phyloP scores from a whole-genome alignment of 2,113 vertebrate species.

The Cryptomyrus ogoouensis region DNA sequence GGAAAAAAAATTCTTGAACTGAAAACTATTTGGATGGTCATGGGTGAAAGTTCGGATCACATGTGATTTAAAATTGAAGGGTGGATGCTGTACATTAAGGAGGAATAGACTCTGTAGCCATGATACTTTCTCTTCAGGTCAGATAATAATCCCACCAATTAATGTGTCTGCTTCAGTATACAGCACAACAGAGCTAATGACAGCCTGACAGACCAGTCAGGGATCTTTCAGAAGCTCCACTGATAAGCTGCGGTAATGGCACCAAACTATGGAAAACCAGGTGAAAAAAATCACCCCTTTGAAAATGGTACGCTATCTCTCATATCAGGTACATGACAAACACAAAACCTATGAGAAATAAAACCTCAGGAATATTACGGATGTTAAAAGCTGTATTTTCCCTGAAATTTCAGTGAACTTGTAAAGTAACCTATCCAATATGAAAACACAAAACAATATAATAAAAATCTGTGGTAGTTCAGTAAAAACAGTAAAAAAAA shows the following conservation, averaged over 20 bases:
- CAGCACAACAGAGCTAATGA: background rate
- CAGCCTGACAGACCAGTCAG: background rate
- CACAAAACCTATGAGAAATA: background rate
- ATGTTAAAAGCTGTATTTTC: background rate
- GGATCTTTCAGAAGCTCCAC: background rate
- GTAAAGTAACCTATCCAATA: constrained; percentile 35
- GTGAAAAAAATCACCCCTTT: background rate
- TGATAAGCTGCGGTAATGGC: background rate
- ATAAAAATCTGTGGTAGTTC: background rate
- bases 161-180: background rate
- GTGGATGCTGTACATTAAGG: background rate
- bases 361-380: background rate
- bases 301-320: background rate
- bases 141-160: background rate
- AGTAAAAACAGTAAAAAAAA: background rate
- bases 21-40: background rate
- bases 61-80: background rate
- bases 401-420: constrained; percentile 28
- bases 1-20: background rate
- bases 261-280: background rate
- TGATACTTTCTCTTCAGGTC: background rate
- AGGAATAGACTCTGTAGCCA: background rate
- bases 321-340: background rate
- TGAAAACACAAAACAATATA: background rate
- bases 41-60: background rate